Evolutionary conservation across 2,888 invertebrate genomes (phyloP), one percentile per base, ranked within the genome.

Genomic region (Ypsolopha sequella): DNA sequence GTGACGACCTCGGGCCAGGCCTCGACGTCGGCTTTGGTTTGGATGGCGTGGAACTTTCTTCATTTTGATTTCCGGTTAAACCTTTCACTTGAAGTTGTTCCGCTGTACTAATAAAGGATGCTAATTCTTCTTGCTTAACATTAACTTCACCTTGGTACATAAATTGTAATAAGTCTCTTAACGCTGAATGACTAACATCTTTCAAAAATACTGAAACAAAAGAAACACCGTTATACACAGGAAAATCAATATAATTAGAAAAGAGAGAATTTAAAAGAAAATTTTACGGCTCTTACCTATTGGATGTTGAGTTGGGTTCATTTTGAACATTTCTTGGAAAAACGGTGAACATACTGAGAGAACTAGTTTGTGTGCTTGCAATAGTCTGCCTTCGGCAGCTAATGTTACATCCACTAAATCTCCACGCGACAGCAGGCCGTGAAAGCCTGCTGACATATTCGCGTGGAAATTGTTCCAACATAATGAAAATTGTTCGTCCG

Each of bases 391-490:
- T 73, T 91, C 91, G 65, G 91, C 91, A 65, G 91, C 91, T 66
- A 92, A 76, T 38, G 91, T 91, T 54, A 91, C 91, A 63, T 92
- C 91, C 61, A 91, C 91, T 64, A 92, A 76, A 73, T 91, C 90
- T 58, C 91, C 91, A 73, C 90, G 89, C 70, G 90, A 89, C 76
- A 91, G 78, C 71, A 92, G 89, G 75, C 91, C 91, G 66, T 91
- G 91, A 73, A 92, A 91, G 65, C 91, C 91, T 75, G 90, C 89
- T 57, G 91, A 90, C 85, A 92, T 88, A 68, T 91, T 91, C 59
- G 90, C 89, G 81, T 91, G 91, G 86, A 91, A 91, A 85, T 91
- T 91, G 85, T 92, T 92, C 91, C 91, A 92, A 85, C 91, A 91
- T 81, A 92, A 80, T 76, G 91, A 91, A 84, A 91, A 91, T 74